Conservation (phyloP, 1,140 invertebrate genomes). For the Drosophila micromelanica region DNA sequence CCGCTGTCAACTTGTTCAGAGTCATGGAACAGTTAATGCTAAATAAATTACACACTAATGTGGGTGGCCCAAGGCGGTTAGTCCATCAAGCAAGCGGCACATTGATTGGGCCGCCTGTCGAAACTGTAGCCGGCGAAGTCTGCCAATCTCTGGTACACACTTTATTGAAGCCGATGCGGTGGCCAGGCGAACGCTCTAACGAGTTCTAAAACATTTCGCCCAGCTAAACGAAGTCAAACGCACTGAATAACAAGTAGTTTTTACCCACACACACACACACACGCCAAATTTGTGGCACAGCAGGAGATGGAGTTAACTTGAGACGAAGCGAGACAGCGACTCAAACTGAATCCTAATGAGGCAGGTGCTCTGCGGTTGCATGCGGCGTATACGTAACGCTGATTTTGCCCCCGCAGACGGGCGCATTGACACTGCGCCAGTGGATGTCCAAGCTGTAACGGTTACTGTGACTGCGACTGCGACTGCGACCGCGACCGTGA, state of each 20-base stretch:
- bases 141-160: conserved; percentile 46
- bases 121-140: conserved; percentile 12
- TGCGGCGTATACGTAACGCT: conserved; percentile 62
- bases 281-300: conserved; percentile 33
- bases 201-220: conserved; percentile 79
- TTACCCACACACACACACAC: conserved; percentile 27
- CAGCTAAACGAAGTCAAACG: conserved; percentile 80
- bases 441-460: background rate
- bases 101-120: conserved; percentile 56
- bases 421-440: conserved; percentile 35
- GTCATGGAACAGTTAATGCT: conserved; percentile 64
- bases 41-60: conserved; percentile 68
- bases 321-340: conserved; percentile 58
- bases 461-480: background rate
- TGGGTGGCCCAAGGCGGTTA: conserved; percentile 32
- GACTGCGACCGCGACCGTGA: background rate
- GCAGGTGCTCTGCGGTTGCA: conserved; percentile 54
- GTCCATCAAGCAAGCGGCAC: conserved; percentile 27
- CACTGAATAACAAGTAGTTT: conserved; percentile 80
- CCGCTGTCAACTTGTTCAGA: background rate
- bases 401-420: conserved; percentile 30
- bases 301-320: conserved; percentile 57
- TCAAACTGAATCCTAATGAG: conserved; percentile 71
- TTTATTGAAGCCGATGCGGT: conserved; percentile 28
- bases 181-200: conserved; percentile 58